phyloP scores from a whole-genome alignment of 2,888 invertebrate species.

The Callyntrura guangdongensis region DNA sequence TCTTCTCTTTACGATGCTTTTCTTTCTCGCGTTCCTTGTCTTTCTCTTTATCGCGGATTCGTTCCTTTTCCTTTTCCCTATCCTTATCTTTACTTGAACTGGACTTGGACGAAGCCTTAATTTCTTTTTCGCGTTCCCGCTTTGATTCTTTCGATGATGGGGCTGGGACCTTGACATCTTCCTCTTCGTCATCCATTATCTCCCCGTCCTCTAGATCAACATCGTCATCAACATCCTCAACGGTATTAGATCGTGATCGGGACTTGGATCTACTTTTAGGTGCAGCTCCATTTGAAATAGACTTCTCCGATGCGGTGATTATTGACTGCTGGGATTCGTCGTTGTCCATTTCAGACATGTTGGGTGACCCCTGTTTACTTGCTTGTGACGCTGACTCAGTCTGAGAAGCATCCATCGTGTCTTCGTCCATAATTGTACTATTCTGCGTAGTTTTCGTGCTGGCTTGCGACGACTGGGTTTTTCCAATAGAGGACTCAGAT shows the following conservation, averaged over 20 bases:
- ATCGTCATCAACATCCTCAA: slow-evolving; percentile 63
- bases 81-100: slow-evolving; percentile 41
- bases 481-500: slow-evolving; percentile 46
- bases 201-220: slow-evolving; percentile 93
- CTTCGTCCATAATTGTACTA: slow-evolving; percentile 45
- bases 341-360: slow-evolving; percentile 29
- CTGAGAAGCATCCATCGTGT: slow-evolving; percentile 52
- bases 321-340: slow-evolving; percentile 47
- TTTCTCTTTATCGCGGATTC: slow-evolving; percentile 65
- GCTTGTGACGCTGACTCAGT: slow-evolving; percentile 37
- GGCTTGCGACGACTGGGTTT: slow-evolving; percentile 40
- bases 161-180: slow-evolving; percentile 85
- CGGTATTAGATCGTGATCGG: slow-evolving; percentile 65
- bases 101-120: slow-evolving; percentile 40
- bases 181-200: slow-evolving; percentile 91
- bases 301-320: slow-evolving; percentile 10
- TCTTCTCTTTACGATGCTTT: slow-evolving; percentile 72
- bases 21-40: slow-evolving; percentile 67
- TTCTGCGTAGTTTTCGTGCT: slow-evolving; percentile 15
- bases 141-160: slow-evolving; percentile 38
- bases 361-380: slow-evolving; percentile 43
- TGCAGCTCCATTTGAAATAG: slow-evolving; percentile 46
- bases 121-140: slow-evolving; percentile 63
- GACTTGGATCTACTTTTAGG: slow-evolving; percentile 57
- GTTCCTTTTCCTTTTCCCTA: slow-evolving; percentile 70